phyloP scores from a whole-genome alignment of 2,888 invertebrate genomes.

The Dendrolimus pini region DNA sequence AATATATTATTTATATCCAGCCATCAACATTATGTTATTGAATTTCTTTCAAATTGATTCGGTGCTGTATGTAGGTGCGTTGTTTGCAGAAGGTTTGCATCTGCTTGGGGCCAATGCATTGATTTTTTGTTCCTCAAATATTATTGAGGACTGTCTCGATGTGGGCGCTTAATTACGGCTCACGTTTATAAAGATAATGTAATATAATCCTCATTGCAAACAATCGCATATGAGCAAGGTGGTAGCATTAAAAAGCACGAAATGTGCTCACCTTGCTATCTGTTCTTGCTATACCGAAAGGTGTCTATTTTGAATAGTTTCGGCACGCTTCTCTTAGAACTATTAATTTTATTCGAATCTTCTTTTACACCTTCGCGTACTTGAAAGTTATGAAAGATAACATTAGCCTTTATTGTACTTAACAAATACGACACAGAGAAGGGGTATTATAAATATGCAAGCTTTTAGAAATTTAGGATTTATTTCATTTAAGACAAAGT shows the following conservation, averaged over 20 bases:
- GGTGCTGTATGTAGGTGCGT: conserved; percentile 33
- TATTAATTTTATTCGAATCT: conserved; percentile 17
- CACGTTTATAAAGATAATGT: conserved; percentile 69
- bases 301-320: conserved; percentile 33
- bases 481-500: too few species aligned
- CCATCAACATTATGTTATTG: conserved; percentile 73
- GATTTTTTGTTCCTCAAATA: conserved; percentile 46
- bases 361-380: conserved; percentile 40
- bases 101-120: conserved; percentile 47
- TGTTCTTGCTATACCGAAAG: conserved; percentile 36
- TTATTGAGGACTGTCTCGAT: conserved; percentile 49
- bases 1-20: conserved; percentile 64
- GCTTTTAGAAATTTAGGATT: too few species aligned
- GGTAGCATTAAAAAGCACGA: conserved; percentile 39
- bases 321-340: conserved; percentile 58
- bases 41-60: conserved; percentile 71
- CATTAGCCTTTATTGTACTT: conserved; percentile 16
- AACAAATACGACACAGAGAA: conserved; percentile 33
- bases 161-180: conserved; percentile 72
- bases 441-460: conserved; percentile 44
- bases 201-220: conserved; percentile 68
- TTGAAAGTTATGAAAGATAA: conserved; percentile 19
- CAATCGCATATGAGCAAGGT: conserved; percentile 64
- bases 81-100: conserved; percentile 65
- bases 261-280: conserved; percentile 47